Evolutionary conservation across 2,888 invertebrate species (phyloP), one percentile per base, ranked within the genome.

Genomic region (Graphium colonna): DNA sequence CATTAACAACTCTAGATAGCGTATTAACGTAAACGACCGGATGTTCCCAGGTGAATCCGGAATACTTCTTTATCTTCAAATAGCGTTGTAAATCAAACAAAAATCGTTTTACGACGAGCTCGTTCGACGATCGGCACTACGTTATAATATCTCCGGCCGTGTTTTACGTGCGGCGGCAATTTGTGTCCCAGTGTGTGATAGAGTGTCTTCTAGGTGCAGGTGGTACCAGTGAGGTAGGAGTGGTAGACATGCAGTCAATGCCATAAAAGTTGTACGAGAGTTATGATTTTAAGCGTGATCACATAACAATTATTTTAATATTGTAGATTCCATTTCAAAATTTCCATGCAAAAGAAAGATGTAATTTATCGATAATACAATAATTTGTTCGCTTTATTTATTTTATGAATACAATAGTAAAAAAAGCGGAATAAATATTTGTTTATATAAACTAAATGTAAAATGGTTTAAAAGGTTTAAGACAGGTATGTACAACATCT

Each of bases 1-100:
- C 39, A 49, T 41, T 49, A 41, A 49, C 41, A 28, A 41, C 41
- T 49, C 28, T 28, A 12, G 41, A 39, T 40, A 13, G 8, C 28
- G 41, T 41, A 41, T 49, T 49, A 49, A 15, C 16, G 9, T 18
- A 41, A 17, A 17, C 28, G 39, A 41, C 49, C 49, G 49, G 49
- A 49, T 41, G 49, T 41, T 49, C 49, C 28, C 49, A 49, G 49
- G 49, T 49, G 15, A 36, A 36, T 36, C 36, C 36, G 36, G n/a
- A 36, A 36, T 36, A 13, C 4, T 12, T n/a, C 7, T 36, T n/a
- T n/a, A 10, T 36, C 13, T 36, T 36, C 7, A 33, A 33, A 33
- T 33, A 33, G 2, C 33, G 9, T 2, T n/a, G 33, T 33, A 33
- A 33, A 33, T 33, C 33, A 33, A 33, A 33, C 8, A 10, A 33